These are phyloP conservation scores for Anolis carolinensis DNA, from an alignment of 2,113 vertebrate species.

Conservation along the genomic window DNA sequence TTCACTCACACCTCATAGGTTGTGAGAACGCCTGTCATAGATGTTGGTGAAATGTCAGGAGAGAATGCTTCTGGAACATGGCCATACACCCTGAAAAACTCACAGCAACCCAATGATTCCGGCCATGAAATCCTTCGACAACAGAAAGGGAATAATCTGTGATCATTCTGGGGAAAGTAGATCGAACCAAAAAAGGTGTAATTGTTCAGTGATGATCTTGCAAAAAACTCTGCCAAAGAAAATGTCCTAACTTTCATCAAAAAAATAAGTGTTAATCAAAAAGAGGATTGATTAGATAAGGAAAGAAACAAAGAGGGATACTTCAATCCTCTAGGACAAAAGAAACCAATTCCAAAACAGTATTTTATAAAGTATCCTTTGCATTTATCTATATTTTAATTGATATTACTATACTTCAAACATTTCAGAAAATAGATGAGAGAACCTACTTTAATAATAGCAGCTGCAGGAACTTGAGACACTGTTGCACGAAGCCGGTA, in stretches of 20 bases:
- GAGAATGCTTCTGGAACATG: too few species aligned
- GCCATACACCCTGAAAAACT: too few species aligned
- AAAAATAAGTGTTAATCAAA: too few species aligned
- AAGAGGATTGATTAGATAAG: background rate
- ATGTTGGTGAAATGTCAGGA: too few species aligned
- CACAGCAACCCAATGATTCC: too few species aligned
- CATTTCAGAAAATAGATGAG: too few species aligned
- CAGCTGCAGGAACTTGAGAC: background rate
- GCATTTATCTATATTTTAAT: background rate
- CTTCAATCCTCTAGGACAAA: background rate
- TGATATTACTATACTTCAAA: background rate
- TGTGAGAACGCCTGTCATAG: too few species aligned
- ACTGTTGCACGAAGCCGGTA: too few species aligned
- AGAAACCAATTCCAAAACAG: background rate
- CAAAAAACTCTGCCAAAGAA: background rate
- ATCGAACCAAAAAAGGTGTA: conserved; percentile 86
- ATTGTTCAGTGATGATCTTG: conserved; percentile 66
- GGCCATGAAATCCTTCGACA: too few species aligned
- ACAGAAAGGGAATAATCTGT: conserved; percentile 81
- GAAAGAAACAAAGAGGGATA: background rate
- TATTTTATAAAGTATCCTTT: background rate
- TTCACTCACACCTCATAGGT: too few species aligned
- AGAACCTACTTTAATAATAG: too few species aligned
- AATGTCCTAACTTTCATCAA: background rate
- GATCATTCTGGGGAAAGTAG: conserved; percentile 84